Evolutionary conservation across 2,113 vertebrate genomes (phyloP).

Genomic region (Platysteira castanea): DNA sequence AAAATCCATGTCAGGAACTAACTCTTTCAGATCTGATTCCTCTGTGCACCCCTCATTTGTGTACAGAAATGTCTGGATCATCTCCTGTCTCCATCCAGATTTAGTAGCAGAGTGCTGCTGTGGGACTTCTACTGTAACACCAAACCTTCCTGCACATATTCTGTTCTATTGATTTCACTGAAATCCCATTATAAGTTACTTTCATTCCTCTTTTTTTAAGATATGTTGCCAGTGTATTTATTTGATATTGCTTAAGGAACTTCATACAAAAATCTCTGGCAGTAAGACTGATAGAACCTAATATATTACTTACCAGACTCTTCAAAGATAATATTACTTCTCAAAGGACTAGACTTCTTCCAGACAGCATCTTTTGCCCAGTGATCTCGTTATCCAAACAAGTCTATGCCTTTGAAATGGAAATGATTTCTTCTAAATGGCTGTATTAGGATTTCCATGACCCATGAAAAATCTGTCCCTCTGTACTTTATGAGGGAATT

Average conservation of each 20-base stretch:
- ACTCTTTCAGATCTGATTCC: background rate
- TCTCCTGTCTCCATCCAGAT: conserved; percentile 25
- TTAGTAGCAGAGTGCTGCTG: conserved; percentile 1
- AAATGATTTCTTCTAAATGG: conserved; percentile 61
- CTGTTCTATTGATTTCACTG: background rate
- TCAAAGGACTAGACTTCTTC: conserved; percentile 47
- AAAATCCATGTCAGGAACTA: background rate
- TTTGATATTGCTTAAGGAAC: conserved; percentile 30
- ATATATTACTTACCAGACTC: background rate
- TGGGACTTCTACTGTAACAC: background rate
- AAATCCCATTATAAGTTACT: background rate
- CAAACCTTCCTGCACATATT: background rate
- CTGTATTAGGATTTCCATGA: background rate
- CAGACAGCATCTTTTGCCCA: conserved; percentile 64
- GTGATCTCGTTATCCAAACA: conserved; percentile 66
- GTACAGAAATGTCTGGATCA: background rate
- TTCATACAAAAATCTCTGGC: conserved; percentile 2
- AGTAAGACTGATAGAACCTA: background rate
- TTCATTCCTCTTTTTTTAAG: background rate
- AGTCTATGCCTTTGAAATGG: conserved; percentile 70
- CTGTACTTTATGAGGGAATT: background rate
- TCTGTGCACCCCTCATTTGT: background rate
- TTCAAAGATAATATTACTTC: conserved; percentile 56
- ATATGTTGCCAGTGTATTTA: background rate
- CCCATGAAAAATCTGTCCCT: background rate